Evolutionary conservation across 2,113 vertebrate genomes (phyloP).

Genomic region (Chloebia gouldiae): DNA sequence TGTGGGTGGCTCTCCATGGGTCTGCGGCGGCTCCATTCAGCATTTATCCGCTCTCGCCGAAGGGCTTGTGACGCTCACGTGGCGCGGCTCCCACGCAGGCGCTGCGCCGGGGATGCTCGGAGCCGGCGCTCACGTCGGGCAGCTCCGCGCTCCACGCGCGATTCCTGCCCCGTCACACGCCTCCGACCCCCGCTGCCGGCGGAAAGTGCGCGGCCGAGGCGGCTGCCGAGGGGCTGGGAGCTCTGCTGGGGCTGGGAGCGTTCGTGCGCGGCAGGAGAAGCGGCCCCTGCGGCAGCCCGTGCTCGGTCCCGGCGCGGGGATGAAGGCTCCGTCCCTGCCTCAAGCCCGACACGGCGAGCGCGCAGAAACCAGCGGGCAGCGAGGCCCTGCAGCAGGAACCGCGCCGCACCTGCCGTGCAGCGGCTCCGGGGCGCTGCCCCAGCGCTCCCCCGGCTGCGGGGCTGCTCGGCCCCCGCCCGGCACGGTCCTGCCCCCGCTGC

Average conservation of each 20-base stretch:
- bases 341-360: rapidly evolving
- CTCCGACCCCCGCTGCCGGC: rapidly evolving
- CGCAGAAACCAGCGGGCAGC: rapidly evolving
- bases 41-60: conserved; percentile 36
- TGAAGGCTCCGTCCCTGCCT: rapidly evolving
- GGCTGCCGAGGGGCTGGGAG: rapidly evolving
- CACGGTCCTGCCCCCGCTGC: not conserved
- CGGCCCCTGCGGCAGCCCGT: rapidly evolving
- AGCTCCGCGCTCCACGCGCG: rapidly evolving
- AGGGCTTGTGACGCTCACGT: conserved; percentile 29
- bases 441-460: not conserved
- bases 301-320: not conserved
- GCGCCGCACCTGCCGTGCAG: rapidly evolving
- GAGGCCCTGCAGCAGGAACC: not conserved
- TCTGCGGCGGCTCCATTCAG: conserved; percentile 58
- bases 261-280: not conserved
- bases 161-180: not conserved
- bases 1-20: conserved; percentile 53
- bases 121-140: not conserved
- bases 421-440: not conserved
- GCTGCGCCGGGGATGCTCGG: not conserved
- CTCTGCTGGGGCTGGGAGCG: not conserved
- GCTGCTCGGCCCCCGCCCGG: not conserved
- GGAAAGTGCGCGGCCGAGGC: not conserved
- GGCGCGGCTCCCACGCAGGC: conserved; percentile 16